Percentiles rank a stretch among this genome's conserved stretches.
Conservation (phyloP, 2,888 invertebrate species). For the Branchellion lobata region DNA sequence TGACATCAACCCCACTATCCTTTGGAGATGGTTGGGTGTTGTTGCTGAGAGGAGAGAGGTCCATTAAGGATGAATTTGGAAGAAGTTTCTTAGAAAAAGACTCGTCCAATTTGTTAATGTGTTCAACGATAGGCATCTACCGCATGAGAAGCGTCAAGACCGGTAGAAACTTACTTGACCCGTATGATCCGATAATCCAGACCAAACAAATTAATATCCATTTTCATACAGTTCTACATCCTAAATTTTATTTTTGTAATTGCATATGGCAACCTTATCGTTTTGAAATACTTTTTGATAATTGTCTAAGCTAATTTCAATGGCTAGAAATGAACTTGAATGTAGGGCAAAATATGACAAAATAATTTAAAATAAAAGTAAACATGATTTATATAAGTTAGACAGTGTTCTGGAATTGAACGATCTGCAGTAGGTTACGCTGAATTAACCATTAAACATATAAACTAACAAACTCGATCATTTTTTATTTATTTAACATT, state of each 20-base stretch:
- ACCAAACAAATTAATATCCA: too few species aligned
- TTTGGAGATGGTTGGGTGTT: constrained; percentile 44
- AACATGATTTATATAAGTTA: background rate
- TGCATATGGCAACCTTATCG: too few species aligned
- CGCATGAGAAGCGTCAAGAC: background rate
- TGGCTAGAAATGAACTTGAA: too few species aligned
- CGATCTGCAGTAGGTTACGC: background rate
- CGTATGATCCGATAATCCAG: background rate
- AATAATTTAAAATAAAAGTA: too few species aligned
- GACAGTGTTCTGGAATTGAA: background rate
- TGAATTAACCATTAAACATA: background rate
- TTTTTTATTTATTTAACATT: background rate
- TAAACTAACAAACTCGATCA: constrained; percentile 1
- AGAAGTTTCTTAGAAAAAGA: background rate
- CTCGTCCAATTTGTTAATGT: background rate
- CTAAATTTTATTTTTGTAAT: too few species aligned
- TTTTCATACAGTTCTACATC: too few species aligned
- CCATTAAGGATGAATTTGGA: background rate
- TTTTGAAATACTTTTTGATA: too few species aligned
- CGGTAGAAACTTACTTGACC: background rate
- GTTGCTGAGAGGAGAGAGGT: constrained; percentile 39
- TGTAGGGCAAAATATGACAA: too few species aligned
- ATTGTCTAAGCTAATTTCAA: too few species aligned
- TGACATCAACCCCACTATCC: constrained; percentile 45
- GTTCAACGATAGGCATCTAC: background rate